phyloP scores from a whole-genome alignment of 2,888 invertebrate genomes.

The Andrena marginata region DNA sequence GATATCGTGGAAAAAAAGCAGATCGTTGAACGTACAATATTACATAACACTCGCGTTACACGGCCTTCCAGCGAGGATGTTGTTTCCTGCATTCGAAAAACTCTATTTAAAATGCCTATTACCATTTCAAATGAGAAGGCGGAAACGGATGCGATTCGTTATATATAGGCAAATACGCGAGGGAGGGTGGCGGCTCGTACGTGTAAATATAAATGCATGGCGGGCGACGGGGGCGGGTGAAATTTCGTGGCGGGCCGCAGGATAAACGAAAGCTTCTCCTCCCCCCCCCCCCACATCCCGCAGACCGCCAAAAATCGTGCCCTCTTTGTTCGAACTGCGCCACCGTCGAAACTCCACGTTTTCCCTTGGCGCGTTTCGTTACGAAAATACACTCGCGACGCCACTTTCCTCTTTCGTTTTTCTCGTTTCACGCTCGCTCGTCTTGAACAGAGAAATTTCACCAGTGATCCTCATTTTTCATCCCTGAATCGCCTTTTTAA shows the following conservation, averaged over 20 bases:
- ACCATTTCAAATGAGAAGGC: conserved; percentile 56
- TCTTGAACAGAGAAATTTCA: conserved; percentile 50
- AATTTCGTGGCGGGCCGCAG: conserved; percentile 23
- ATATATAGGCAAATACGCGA: conserved; percentile 53
- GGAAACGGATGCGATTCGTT: conserved; percentile 74
- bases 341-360: conserved; percentile 33
- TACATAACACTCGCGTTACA: background rate
- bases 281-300: too few relatives aligned
- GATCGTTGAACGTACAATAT: conserved; percentile 12
- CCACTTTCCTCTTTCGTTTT: conserved; percentile 65
- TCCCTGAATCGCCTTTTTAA: too few relatives aligned
- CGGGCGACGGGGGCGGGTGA: conserved; percentile 17
- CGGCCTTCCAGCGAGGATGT: conserved; percentile 1
- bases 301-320: conserved; percentile 49
- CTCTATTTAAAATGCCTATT: conserved; percentile 40
- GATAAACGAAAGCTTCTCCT: conserved; percentile 17
- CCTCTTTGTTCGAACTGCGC: conserved; percentile 42
- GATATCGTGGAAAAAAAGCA: conserved; percentile 1
- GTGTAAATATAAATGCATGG: conserved; percentile 67
- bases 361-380: conserved; percentile 61
- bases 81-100: conserved; percentile 26
- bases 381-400: conserved; percentile 69
- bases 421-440: conserved; percentile 54
- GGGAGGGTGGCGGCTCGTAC: conserved; percentile 32
- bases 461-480: conserved; percentile 60